A percentile compares a stretch with the other conserved stretches of the same genome.
These are phyloP conservation scores for Macaria notata DNA, from an alignment of 2,888 invertebrate species.

Conservation along the genomic window DNA sequence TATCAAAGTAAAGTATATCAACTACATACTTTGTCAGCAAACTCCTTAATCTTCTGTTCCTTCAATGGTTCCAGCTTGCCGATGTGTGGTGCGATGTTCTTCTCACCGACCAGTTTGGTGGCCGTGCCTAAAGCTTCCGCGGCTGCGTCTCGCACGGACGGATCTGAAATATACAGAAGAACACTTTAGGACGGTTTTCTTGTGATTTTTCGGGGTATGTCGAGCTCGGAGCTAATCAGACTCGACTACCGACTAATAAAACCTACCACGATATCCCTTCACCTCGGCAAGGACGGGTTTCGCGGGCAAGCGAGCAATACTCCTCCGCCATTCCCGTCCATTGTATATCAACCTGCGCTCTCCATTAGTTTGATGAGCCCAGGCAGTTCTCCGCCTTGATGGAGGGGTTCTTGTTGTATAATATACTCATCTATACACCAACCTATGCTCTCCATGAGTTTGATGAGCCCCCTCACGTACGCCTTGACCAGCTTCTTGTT, in stretches of 20 bases:
- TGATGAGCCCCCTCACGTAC: constrained; percentile 89
- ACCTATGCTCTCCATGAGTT: constrained; percentile 90
- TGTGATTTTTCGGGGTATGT: too few relatives aligned
- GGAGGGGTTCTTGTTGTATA: constrained; percentile 95
- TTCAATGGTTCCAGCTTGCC: constrained; percentile 95
- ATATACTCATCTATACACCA: too few relatives aligned
- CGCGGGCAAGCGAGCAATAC: too few relatives aligned
- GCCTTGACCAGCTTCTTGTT: too few relatives aligned
- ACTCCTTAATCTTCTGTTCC: constrained; percentile 96
- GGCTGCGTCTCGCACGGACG: constrained; percentile 94
- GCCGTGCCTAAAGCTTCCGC: constrained; percentile 97
- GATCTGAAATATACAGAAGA: constrained; percentile 79
- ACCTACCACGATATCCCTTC: too few relatives aligned
- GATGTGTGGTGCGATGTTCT: constrained; percentile 91
- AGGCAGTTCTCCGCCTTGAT: constrained; percentile 93
- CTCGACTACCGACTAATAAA: too few relatives aligned
- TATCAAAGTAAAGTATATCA: too few relatives aligned
- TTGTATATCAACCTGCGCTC: constrained; percentile 85
- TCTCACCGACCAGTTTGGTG: constrained; percentile 96
- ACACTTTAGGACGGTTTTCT: too few relatives aligned
- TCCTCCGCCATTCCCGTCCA: too few relatives aligned
- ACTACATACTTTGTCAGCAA: constrained; percentile 87
- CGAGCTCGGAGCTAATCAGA: too few relatives aligned
- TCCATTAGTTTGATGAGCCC: constrained; percentile 89
- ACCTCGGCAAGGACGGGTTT: too few relatives aligned